Percentiles rank a stretch among this genome's conserved stretches.
These are phyloP conservation scores for Liparis tanakae DNA, from an alignment of 2,797 vertebrate species.

Conservation along the genomic window DNA sequence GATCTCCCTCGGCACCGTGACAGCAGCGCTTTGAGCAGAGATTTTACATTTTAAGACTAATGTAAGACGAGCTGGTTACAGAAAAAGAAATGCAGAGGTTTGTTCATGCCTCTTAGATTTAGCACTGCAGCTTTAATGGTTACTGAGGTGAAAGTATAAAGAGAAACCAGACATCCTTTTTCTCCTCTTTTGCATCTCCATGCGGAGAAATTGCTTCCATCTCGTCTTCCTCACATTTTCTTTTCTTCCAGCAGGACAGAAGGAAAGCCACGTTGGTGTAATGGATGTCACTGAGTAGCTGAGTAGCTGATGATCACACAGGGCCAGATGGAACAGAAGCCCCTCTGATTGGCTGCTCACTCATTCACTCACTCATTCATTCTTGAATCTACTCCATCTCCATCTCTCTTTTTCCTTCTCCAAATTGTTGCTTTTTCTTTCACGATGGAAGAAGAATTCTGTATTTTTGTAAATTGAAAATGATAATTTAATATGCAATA, in stretches of 20 bases:
- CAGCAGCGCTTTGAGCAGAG: background rate
- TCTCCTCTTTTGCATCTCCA: no score
- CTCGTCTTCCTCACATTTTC: conserved; percentile 2
- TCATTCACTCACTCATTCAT: conserved; percentile 5
- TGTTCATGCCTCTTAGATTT: conserved; percentile 4
- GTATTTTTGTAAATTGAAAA: background rate
- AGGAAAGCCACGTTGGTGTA: conserved; percentile 12
- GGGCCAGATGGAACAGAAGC: conserved; percentile 37
- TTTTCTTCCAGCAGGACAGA: conserved; percentile 16
- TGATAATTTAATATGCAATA: background rate
- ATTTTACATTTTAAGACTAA: background rate
- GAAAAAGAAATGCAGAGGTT: background rate
- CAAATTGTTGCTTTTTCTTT: background rate
- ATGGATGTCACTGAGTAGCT: conserved; percentile 29
- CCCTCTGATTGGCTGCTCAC: background rate
- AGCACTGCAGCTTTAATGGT: background rate
- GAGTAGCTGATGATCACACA: conserved; percentile 10
- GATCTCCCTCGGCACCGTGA: background rate
- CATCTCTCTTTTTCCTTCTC: background rate
- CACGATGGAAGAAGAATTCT: background rate
- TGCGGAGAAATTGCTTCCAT: conserved; percentile 25
- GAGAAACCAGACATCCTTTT: background rate
- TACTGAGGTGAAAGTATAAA: conserved; percentile 21
- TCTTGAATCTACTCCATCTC: background rate
- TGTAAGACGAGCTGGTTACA: background rate